Evolutionary conservation across 64 coral and sea anemone species (phyloP), one percentile per base, ranked within the genome.

Genomic region (Montipora efflorescens): DNA sequence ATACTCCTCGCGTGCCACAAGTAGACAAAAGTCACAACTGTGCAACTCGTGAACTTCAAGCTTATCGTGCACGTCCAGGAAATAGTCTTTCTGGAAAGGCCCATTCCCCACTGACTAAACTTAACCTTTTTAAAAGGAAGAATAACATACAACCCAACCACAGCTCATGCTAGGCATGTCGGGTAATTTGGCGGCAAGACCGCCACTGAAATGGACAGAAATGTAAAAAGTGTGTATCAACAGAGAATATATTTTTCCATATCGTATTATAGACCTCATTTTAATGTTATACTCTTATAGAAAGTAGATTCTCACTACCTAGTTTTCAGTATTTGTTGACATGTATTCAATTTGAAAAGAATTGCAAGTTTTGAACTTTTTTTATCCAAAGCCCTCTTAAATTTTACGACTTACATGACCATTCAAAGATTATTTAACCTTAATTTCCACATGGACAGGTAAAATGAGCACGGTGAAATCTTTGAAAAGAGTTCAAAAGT

Each of bases 221-320:
- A 72, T 71, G 64, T 71, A 71, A 66, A 86, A 86, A 86, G 82
- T 82, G 9, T 86, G 48, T 86, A 49, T 19, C 43, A 71, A 86
- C 18, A 86, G 82, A 86, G 82, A 86, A 71, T 86, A 86, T 86
- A 86, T 86, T 86, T 86, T 86, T 86, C 82, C 82, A 86, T 86
- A 86, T 69, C 47, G 21, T 22, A 50, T 84, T 82, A 82, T 67
- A 67, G 67, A 84, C 59, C 59, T 18, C 23, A 16, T 85, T n/a
- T 71, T 71, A 86, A 72, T 71, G 36, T 36, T 36, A 36, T 36
- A 36, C 36, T 36, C 36, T 36, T 36, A 36, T 5, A 66, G 66
- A 45, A 47, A 44, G 23, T 20, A 67, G 19, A 68, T 67, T 45
- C 19, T 13, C 28, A 46, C 15, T 3, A 3, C 49, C 5, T 67